A percentile compares a stretch with the other conserved stretches of the same genome.
Conservation (phyloP, 2,888 invertebrate genomes). For the Hyposoter didymator region DNA sequence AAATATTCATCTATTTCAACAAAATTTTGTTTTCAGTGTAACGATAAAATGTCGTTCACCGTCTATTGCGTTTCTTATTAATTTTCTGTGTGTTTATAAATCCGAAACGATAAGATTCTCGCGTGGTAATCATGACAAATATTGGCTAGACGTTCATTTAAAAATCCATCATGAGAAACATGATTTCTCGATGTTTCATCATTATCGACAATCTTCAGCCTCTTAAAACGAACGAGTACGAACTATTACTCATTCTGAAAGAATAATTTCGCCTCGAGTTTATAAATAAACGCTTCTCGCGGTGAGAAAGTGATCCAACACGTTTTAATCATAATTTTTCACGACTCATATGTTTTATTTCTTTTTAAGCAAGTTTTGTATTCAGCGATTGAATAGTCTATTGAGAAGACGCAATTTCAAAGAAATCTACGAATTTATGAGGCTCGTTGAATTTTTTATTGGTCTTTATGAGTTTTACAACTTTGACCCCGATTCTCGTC, state of each 20-base stretch:
- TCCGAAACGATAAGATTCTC: neutral
- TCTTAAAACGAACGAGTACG: neutral
- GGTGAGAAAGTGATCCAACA: neutral
- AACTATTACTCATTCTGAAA: neutral
- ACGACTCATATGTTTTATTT: neutral
- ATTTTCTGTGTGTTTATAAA: slow-evolving; percentile 8
- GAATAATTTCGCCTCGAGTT: neutral
- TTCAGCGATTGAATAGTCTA: slow-evolving; percentile 4
- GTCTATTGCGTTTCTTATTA: slow-evolving; percentile 21
- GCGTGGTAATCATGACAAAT: neutral
- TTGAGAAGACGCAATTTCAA: neutral
- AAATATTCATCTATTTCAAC: too few relatives aligned
- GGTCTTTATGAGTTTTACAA: neutral
- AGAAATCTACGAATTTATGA: slow-evolving; percentile 1
- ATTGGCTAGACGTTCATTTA: neutral
- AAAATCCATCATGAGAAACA: neutral
- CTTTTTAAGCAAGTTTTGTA: neutral
- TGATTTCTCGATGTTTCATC: neutral
- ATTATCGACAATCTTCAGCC: neutral
- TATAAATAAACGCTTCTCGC: neutral
- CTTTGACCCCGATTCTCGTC: slow-evolving; percentile 1
- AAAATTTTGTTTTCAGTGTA: too few relatives aligned
- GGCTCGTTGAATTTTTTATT: slow-evolving; percentile 4
- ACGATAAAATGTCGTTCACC: slow-evolving; percentile 28
- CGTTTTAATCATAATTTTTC: neutral